Evolutionary conservation across 2,888 invertebrate species (phyloP).

Genomic region (Caenorhabditis imperialis): DNA sequence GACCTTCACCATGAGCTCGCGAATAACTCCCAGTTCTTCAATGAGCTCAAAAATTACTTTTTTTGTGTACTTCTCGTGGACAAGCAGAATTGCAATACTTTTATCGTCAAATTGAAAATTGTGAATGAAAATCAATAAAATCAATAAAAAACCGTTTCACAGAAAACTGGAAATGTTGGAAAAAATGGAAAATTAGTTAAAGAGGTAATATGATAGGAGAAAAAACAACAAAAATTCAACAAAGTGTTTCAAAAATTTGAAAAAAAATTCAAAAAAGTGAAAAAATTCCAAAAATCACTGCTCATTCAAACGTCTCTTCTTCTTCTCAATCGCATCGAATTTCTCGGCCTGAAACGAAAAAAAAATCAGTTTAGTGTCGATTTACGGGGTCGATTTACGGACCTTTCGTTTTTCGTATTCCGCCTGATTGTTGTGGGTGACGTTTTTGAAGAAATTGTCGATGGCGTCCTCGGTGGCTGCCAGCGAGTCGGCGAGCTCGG

Average conservation of each 20-base stretch:
- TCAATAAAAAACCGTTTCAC: no score
- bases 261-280: neutral
- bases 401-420: constrained; percentile 65
- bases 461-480: constrained; percentile 45
- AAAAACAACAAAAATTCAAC: constrained; percentile 12
- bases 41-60: no score
- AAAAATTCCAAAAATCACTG: neutral
- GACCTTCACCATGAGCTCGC: no score
- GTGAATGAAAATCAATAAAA: no score
- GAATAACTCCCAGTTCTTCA: constrained; percentile 7
- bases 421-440: constrained; percentile 57
- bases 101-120: no score
- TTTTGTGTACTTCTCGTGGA: no score
- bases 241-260: neutral
- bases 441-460: constrained; percentile 58
- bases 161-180: no score
- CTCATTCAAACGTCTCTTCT: constrained; percentile 37
- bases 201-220: no score
- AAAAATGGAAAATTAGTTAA: no score
- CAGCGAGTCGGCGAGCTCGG: constrained; percentile 17
- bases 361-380: neutral
- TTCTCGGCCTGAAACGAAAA: constrained; percentile 45
- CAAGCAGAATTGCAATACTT: no score
- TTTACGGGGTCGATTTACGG: neutral
- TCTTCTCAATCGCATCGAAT: constrained; percentile 49